Base-by-base conservation (phyloP, 2,797 vertebrate species). In the Hyperoplus lanceolatus region DNA sequence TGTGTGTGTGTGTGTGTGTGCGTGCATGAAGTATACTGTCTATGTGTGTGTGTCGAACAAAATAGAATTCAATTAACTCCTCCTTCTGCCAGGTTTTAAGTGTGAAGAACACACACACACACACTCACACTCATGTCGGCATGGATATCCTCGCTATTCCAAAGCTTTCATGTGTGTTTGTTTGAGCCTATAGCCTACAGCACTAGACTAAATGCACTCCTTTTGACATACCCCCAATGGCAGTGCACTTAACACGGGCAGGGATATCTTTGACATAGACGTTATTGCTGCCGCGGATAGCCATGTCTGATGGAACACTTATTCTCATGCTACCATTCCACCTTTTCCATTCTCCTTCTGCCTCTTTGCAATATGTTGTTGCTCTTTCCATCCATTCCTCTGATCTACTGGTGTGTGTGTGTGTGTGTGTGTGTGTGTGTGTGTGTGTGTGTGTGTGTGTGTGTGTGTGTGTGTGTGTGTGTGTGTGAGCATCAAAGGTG, bases 401-500 rank as follows among this genome's bases (percentile, higher is more conserved):
- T 92, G 89, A 94, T 94, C 93, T 94, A 88, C 89, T 90, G 84
- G 84, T 87, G 93, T 77, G 29, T 29, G 29, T 29, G 29, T 29
- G 29, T 29, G 29, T 29, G 29, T 29, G 29, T 29, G 29, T 29
- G 29, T 29, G 29, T 29, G 29, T 29, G 29, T 29, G 29, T 29
- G 29, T 29, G 29, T 29, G 29, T 29, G 29, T 29, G 29, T 29
- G 29, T 29, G 29, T 29, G 29, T 29, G 29, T 29, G 29, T 29
- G 29, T 29, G 29, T 29, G 29, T 29, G 29, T 29, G 29, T 29
- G 29, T 29, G 29, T 29, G 29, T 29, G 29, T 29, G 2, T 29
- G 29, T 67, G 53, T 81, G 69, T 82, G 81, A 90, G 91, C 91
- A 91, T 94, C 89, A 92, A 92, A 93, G 91, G 81, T 90, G 87